Percentiles rank a stretch among this genome's conserved stretches.
These are phyloP conservation scores for Drosophila sproati DNA, from an alignment of 1,140 invertebrate species.

Conservation along the genomic window DNA sequence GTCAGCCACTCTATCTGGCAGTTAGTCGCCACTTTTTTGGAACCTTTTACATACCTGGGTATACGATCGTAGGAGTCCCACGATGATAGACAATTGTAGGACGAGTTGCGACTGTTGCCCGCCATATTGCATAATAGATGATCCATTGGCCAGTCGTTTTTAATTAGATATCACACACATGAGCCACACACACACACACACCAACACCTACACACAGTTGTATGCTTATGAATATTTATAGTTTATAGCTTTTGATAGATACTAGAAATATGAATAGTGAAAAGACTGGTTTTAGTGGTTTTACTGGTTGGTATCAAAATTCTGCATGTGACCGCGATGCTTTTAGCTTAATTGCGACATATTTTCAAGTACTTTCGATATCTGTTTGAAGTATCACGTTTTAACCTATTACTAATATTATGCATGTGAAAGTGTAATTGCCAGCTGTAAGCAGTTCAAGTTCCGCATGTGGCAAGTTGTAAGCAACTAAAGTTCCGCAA, in stretches of 20 bases:
- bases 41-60: constrained; percentile 88
- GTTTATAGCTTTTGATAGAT: constrained; percentile 29
- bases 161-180: constrained; percentile 41
- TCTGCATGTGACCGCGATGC: constrained; percentile 16
- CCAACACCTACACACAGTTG: neutral
- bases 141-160: constrained; percentile 81
- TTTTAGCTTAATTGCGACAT: constrained; percentile 43
- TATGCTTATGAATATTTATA: constrained; percentile 25
- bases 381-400: neutral
- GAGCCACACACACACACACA: constrained; percentile 12
- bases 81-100: constrained; percentile 94
- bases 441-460: too few relatives aligned
- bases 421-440: neutral
- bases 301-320: constrained; percentile 6
- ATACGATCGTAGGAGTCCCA: constrained; percentile 95
- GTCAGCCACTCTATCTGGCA: neutral
- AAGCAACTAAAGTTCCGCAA: neutral
- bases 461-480: neutral
- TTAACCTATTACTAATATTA: neutral
- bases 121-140: constrained; percentile 87
- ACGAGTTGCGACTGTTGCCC: constrained; percentile 91
- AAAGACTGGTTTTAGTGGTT: neutral
- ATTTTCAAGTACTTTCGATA: neutral
- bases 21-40: too few relatives aligned
- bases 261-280: neutral